phyloP scores from a whole-genome alignment of 2,888 invertebrate genomes.

The Zhengitettix transpicula region DNA sequence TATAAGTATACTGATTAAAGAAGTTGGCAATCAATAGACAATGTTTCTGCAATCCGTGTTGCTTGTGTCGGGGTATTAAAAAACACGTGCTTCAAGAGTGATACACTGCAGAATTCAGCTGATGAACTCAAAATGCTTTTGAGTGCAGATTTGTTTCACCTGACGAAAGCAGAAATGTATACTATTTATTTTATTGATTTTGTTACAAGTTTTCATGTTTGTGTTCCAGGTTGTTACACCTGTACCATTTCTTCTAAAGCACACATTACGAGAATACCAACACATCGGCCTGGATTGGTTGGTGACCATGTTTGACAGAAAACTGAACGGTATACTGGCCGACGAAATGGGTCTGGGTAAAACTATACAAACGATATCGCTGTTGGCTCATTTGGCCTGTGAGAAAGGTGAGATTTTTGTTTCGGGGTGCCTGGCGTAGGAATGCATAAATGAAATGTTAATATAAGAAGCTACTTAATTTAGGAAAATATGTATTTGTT shows the following conservation, averaged over 20 bases:
- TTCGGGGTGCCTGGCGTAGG: too few relatives aligned
- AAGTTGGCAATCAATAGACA: too few relatives aligned
- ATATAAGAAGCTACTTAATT: too few relatives aligned
- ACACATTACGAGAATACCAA: conserved; percentile 84
- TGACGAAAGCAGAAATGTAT: not conserved
- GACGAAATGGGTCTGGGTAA: conserved; percentile 97
- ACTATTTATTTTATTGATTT: not conserved
- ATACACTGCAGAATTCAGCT: too few relatives aligned
- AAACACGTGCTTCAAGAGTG: too few relatives aligned
- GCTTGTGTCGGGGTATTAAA: too few relatives aligned
- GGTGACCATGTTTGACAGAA: conserved; percentile 87
- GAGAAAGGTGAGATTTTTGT: conserved; percentile 47
- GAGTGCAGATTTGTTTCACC: too few relatives aligned
- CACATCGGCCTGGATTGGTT: conserved; percentile 96
- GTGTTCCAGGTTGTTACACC: conserved; percentile 62
- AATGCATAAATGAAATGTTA: too few relatives aligned
- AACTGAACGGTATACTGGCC: conserved; percentile 88
- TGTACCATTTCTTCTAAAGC: conserved; percentile 83
- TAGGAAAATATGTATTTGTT: too few relatives aligned
- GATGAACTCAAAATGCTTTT: too few relatives aligned
- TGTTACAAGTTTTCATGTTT: conserved; percentile 1
- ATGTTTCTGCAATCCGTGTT: too few relatives aligned
- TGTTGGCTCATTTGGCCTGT: conserved; percentile 85
- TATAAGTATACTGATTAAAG: too few relatives aligned
- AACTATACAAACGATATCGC: conserved; percentile 91